These are phyloP conservation scores for Chaetodon trifascialis DNA, from an alignment of 2,113 vertebrate species.

Conservation along the genomic window DNA sequence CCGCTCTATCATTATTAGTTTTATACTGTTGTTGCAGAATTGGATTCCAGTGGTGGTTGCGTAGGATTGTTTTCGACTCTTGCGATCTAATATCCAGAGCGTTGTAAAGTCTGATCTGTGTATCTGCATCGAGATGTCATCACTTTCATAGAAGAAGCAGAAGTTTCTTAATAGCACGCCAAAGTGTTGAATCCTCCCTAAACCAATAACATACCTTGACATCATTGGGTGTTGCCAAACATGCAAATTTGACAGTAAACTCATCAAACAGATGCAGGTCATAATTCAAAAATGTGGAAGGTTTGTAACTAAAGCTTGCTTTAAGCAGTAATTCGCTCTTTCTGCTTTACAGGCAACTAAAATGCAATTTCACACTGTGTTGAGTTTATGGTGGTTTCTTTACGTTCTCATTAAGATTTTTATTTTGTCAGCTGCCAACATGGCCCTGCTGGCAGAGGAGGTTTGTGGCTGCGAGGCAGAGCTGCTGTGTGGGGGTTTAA, in stretches of 20 bases:
- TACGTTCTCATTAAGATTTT: constrained; percentile 13
- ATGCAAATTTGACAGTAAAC: constrained; percentile 2
- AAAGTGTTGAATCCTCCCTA: not conserved
- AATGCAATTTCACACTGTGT: constrained; percentile 6
- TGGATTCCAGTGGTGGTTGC: no score
- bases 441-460: constrained; percentile 88
- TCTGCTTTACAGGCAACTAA: constrained; percentile 7
- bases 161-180: not conserved
- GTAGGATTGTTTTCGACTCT: no score
- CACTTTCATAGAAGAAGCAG: not conserved
- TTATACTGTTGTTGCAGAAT: no score
- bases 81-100: no score
- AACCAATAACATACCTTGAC: not conserved
- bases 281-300: not conserved
- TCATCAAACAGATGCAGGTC: not conserved
- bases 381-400: not conserved
- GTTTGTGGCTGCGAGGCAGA: constrained; percentile 84
- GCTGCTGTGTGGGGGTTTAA: constrained; percentile 85
- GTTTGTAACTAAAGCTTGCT: not conserved
- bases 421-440: constrained; percentile 84
- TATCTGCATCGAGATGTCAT: no score
- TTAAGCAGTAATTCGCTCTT: not conserved
- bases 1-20: not conserved
- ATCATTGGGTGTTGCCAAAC: not conserved
- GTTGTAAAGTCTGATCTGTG: no score